Base-by-base conservation (phyloP, 2,113 vertebrate genomes). In the Paedocypris sp. region DNA sequence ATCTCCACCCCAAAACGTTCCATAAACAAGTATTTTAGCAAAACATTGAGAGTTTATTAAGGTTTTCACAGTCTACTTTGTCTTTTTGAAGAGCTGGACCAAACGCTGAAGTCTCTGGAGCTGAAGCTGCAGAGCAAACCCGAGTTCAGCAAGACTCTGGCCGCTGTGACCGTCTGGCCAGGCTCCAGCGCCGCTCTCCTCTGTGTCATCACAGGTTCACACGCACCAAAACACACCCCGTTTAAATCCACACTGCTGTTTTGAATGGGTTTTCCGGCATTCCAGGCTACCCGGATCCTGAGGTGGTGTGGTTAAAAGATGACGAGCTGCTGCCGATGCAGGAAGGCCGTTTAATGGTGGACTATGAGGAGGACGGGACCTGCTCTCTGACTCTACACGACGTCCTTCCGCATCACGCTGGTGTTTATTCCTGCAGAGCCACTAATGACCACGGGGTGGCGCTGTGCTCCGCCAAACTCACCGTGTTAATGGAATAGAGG, bases 201-300 rank as follows among this genome's bases (percentile, higher is more conserved):
- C 3, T 88, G 86, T 42, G 73, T 81, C 49, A 68, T 90, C 59
- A 75, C 78, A 70, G 80, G 82, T 80, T 48, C 39, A 16, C 72
- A 76, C 80, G 72, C 19, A 32, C 28, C 2, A 2, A 5, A n/a
- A n/a, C n/a, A n/a, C n/a, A n/a, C n/a, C n/a, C n/a, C n/a, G n/a
- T n/a, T n/a, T n/a, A n/a, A n/a, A n/a, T n/a, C n/a, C n/a, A n/a
- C n/a, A n/a, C n/a, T n/a, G n/a, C n/a, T n/a, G n/a, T n/a, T n/a
- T n/a, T n/a, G n/a, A n/a, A n/a, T n/a, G n/a, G n/a, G 23, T 18
- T 10, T 43, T 3, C 46, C 1, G 1, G n/a, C 1, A 39, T 12
- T 11, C 42, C 66, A 89, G 88, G 85, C 23, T 86, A 83, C 62
- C 87, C 86, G 2, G 84, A 88, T 54, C 85, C 85, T 2, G 86